Base-by-base conservation (phyloP, 2,113 vertebrate genomes). In the Sialia sialis region DNA sequence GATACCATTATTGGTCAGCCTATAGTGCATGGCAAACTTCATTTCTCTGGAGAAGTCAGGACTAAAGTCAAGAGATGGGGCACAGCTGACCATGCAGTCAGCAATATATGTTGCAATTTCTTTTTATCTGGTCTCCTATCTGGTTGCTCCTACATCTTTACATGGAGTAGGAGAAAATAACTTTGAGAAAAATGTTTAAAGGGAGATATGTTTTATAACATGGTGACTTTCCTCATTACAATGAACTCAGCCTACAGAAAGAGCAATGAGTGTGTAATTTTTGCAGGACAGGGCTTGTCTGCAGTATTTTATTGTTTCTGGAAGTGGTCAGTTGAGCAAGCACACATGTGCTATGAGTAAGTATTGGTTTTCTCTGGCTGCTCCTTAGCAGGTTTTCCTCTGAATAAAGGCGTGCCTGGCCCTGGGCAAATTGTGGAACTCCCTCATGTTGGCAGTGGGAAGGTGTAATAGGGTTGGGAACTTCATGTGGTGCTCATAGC, bases 381-480 rank as follows among this genome's bases (percentile, higher is more conserved):
- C 66, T 92, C 73, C 79, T 92, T 88, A 90, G 85, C 51, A 88
- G 60, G 64, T 83, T 92, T 94, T 95, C 87, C 56, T 90, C 49
- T 41, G 82, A 90, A 80, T 64, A 80, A 94, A 94, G 86, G 90
- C 68, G 92, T 93, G 92, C 62, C 87, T 97, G 87, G 90, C 92
- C 79, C 60, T 78, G 41, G 93, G 94, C 85, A 91, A 95, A 95
- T 93, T 94, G 94, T 95, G 96, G 96, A 96, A 96, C 93, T 97
- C 95, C 94, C 92, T 30, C 2, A 17, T 87, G 87, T 78, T 97
- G 97, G 93, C 89, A 94, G 64, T 6, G 7, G 73, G 59, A 46
- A 94, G 36, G 43, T 49, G 39, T 90, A 68, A 89, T 96, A 58
- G 77, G 41, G 55, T 92, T 96, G 95, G 91, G 75, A 95, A 48